These are phyloP conservation scores for Nomada goodeniana DNA, from an alignment of 2,888 invertebrate species.

Conservation along the genomic window DNA sequence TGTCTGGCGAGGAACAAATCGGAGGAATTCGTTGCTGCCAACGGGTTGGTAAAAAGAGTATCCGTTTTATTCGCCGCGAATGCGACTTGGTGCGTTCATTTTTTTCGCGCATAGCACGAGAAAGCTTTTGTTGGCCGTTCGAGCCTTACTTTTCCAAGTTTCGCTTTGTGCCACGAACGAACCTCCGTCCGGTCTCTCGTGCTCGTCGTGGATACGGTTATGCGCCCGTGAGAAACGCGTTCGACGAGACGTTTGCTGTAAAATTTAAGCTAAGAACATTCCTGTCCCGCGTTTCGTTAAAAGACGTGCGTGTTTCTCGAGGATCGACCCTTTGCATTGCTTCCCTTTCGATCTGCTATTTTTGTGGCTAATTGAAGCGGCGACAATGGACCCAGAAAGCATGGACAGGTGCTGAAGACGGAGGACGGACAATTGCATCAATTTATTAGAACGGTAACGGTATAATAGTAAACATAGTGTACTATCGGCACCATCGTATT, in stretches of 20 bases:
- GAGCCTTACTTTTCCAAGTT: conserved; percentile 27
- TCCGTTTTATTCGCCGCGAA: conserved; percentile 7
- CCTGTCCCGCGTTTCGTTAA: conserved; percentile 15
- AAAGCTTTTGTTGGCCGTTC: conserved; percentile 23
- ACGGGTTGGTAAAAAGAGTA: not conserved
- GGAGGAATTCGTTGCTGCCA: not conserved
- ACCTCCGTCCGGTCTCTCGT: conserved; percentile 18
- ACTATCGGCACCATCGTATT: no score
- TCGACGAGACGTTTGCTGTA: conserved; percentile 31
- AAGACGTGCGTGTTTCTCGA: conserved; percentile 15
- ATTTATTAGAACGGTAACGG: no score
- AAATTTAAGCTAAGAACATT: conserved; percentile 46
- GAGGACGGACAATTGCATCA: no score
- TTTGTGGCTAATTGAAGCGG: not conserved
- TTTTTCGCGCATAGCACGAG: conserved; percentile 1
- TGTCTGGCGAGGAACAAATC: not conserved
- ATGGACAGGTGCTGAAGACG: no score
- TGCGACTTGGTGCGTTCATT: not conserved
- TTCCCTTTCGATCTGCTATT: not conserved
- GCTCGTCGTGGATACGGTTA: conserved; percentile 28
- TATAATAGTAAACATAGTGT: no score
- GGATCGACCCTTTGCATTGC: not conserved
- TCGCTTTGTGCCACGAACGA: conserved; percentile 18
- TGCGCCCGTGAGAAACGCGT: conserved; percentile 14
- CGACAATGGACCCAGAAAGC: no score